Conservation (phyloP, 2,888 invertebrate genomes). For the Phalera bucephala region DNA sequence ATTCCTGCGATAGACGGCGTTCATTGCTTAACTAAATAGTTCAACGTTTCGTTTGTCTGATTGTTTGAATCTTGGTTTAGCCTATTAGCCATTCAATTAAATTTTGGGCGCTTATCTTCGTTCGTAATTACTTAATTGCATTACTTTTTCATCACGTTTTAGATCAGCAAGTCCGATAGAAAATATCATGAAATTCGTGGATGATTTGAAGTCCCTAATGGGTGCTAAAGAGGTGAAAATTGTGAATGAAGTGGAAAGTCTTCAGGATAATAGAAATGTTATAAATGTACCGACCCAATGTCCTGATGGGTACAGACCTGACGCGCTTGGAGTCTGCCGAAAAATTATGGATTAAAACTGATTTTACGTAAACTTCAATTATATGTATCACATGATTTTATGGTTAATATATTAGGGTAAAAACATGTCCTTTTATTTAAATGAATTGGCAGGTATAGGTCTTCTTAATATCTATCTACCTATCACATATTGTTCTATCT, state of each 20-base stretch:
- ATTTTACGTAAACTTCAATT: background rate
- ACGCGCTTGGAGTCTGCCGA: slow-evolving; percentile 55
- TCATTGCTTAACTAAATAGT: too few relatives aligned
- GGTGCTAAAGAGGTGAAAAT: slow-evolving; percentile 3
- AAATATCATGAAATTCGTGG: slow-evolving; percentile 1
- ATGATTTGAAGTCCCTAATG: slow-evolving; percentile 5
- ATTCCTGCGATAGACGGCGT: too few relatives aligned
- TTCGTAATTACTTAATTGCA: too few relatives aligned
- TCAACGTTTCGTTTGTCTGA: too few relatives aligned
- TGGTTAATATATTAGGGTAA: too few relatives aligned
- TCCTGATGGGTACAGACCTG: slow-evolving; percentile 53
- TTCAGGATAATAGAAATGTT: slow-evolving; percentile 28
- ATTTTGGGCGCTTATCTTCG: too few relatives aligned
- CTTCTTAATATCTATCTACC: too few relatives aligned
- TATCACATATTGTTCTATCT: too few relatives aligned
- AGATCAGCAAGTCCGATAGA: slow-evolving; percentile 10
- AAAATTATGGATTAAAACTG: slow-evolving; percentile 28
- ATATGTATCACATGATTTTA: background rate
- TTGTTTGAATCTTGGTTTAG: too few relatives aligned
- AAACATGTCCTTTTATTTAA: too few relatives aligned
- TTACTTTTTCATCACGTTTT: slow-evolving; percentile 4
- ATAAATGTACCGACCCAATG: slow-evolving; percentile 58
- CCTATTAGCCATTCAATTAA: too few relatives aligned
- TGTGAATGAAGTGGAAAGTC: background rate
- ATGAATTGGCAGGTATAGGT: too few relatives aligned